Evolutionary conservation across 2,113 vertebrate genomes (phyloP).

Genomic region (Megalops atlanticus): DNA sequence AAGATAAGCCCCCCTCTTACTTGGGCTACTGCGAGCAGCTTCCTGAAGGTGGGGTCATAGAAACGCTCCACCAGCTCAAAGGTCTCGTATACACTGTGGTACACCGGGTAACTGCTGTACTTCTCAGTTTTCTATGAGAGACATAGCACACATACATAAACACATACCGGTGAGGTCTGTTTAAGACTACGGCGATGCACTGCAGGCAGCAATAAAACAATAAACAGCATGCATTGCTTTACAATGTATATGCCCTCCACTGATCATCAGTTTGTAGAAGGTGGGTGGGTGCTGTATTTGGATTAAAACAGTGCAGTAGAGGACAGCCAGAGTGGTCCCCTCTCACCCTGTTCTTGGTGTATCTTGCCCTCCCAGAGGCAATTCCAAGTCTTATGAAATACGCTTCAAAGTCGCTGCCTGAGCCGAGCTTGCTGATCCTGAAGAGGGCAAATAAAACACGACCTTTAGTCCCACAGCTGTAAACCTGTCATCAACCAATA

Average conservation of each 20-base stretch:
- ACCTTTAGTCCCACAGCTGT: not conserved
- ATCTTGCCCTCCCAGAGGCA: slow-evolving; percentile 85
- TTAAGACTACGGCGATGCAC: not conserved
- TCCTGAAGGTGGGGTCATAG: slow-evolving; percentile 87
- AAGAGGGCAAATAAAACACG: slow-evolving; percentile 23
- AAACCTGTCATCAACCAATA: not conserved
- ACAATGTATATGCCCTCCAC: no score
- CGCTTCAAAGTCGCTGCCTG: slow-evolving; percentile 95
- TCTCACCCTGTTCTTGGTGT: slow-evolving; percentile 89
- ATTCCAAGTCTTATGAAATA: slow-evolving; percentile 94
- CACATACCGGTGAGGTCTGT: not conserved
- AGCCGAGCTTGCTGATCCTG: slow-evolving; percentile 95
- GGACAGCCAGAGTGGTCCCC: no score
- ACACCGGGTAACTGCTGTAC: slow-evolving; percentile 91
- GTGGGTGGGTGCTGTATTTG: no score
- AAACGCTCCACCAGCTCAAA: slow-evolving; percentile 89
- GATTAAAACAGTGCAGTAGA: no score
- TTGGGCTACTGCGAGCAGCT: slow-evolving; percentile 80
- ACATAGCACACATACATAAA: slow-evolving; percentile 22
- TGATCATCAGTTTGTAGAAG: no score
- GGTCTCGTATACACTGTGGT: slow-evolving; percentile 93
- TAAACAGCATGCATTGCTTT: not conserved
- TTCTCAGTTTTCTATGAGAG: slow-evolving; percentile 79
- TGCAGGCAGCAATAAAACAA: not conserved
- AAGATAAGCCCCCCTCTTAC: slow-evolving; percentile 83